phyloP scores from a whole-genome alignment of 2,797 vertebrate genomes.

The Dryobates pubescens region DNA sequence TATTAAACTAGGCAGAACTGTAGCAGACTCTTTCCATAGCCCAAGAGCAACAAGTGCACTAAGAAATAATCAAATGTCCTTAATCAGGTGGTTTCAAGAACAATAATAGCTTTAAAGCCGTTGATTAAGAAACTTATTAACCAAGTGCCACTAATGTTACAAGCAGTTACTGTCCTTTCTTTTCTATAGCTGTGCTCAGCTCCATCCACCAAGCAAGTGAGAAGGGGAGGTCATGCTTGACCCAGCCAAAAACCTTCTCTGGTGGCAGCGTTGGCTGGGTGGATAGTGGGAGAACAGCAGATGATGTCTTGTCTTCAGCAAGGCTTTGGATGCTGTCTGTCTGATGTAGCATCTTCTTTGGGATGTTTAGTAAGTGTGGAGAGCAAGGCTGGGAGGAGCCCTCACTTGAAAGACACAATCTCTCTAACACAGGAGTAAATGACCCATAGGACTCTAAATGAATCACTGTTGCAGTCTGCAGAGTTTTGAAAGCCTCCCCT shows the following conservation, averaged over 20 bases:
- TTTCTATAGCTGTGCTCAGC: not conserved
- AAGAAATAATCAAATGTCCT: not conserved
- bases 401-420: too few relatives aligned
- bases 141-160: not conserved
- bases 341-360: too few relatives aligned
- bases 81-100: not conserved
- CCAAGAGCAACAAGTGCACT: not conserved
- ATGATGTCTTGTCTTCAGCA: too few relatives aligned
- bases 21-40: not conserved
- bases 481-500: not conserved
- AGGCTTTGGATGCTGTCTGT: too few relatives aligned
- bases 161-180: not conserved
- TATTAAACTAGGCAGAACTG: not conserved
- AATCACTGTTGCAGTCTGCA: not conserved
- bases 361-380: too few relatives aligned
- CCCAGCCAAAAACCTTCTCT: too few relatives aligned
- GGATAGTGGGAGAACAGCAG: too few relatives aligned
- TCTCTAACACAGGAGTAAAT: not conserved
- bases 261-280: too few relatives aligned
- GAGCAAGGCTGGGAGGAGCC: too few relatives aligned
- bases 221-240: too few relatives aligned
- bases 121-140: not conserved
- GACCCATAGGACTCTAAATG: not conserved
- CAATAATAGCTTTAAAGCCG: not conserved
- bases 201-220: not conserved